A percentile compares a stretch with the other conserved stretches of the same genome.
Conservation (phyloP, 2,113 vertebrate species). For the Phrynosoma blainvillii region DNA sequence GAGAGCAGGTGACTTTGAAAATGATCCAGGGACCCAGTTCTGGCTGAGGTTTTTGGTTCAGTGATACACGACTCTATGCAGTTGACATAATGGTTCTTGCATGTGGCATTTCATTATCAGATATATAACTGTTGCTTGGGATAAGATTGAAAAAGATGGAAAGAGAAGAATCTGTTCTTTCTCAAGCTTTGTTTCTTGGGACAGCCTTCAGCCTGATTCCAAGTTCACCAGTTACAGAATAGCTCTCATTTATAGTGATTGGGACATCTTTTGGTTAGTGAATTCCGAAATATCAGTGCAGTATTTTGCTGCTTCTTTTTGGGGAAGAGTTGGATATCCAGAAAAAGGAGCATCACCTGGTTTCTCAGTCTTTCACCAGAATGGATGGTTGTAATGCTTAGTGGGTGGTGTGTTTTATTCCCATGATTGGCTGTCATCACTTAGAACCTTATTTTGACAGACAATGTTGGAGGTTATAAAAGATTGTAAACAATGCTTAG, state of each 20-base stretch:
- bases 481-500: conserved; percentile 13
- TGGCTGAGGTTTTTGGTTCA: background rate
- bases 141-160: background rate
- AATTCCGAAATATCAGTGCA: background rate
- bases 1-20: background rate
- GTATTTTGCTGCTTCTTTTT: background rate
- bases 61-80: background rate
- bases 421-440: conserved; percentile 47
- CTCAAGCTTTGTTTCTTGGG: background rate
- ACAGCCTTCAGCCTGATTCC: background rate
- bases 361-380: conserved; percentile 40
- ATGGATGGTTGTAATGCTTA: conserved; percentile 28
- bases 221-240: background rate
- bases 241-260: background rate
- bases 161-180: background rate
- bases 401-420: conserved; percentile 45
- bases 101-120: background rate
- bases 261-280: background rate
- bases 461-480: conserved; percentile 42
- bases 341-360: conserved; percentile 34
- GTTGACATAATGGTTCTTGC: background rate
- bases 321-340: background rate
- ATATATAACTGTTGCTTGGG: background rate
- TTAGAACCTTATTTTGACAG: conserved; percentile 22
- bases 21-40: background rate